Evolutionary conservation across 2,888 invertebrate genomes (phyloP), one percentile per base, ranked within the genome.

Genomic region (Stenotaenia linearis): DNA sequence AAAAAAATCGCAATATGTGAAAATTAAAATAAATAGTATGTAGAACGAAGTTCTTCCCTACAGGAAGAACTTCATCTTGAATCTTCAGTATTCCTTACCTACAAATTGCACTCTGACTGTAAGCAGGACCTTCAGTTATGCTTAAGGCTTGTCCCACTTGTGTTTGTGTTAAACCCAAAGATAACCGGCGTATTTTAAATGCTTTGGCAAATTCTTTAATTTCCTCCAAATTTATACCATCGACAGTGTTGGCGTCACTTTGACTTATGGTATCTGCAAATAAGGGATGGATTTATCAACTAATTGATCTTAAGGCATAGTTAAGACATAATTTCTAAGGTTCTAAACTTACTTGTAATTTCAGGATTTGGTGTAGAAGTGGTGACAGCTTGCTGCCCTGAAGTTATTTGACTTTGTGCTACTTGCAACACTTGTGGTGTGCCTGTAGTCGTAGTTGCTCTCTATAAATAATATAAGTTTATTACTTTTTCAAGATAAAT

Each of bases 31-130:
- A n/a, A n/a, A n/a, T n/a, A n/a, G n/a, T n/a, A n/a, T n/a, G n/a
- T n/a, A n/a, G n/a, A n/a, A n/a, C n/a, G n/a, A n/a, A n/a, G n/a
- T n/a, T n/a, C n/a, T n/a, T n/a, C n/a, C n/a, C n/a, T n/a, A n/a
- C n/a, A n/a, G n/a, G n/a, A n/a, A n/a, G n/a, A n/a, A n/a, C n/a
- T n/a, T n/a, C n/a, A n/a, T n/a, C n/a, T n/a, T n/a, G n/a, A n/a
- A n/a, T n/a, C n/a, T n/a, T n/a, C n/a, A n/a, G n/a, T n/a, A n/a
- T n/a, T 45, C 28, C 37, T 77, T 30, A 97, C 97, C 97, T 95
- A 94, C 98, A 98, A 87, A 98, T 98, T 84, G 98, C 98, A 88
- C 97, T 97, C 90, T 98, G 98, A 88, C 97, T 97, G 88, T 98
- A 98, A 78, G 97, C 97, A 37, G 98, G 98, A 79, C 98, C 98